Evolutionary conservation across 2,113 vertebrate species (phyloP).

Genomic region (Neofelis nebulosa): DNA sequence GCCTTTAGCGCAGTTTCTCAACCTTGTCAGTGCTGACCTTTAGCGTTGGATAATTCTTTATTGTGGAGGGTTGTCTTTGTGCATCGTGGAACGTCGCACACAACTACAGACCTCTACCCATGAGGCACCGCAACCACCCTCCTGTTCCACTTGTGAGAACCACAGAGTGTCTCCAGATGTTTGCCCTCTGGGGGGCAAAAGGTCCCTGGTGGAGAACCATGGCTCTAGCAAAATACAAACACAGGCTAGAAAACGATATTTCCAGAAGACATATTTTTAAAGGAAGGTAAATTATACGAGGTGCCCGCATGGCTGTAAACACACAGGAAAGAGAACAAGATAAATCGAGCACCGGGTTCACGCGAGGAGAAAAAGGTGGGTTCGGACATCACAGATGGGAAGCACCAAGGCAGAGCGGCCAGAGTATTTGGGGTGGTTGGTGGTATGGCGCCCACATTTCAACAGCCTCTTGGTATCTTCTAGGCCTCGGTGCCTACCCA

Average conservation of each 20-base stretch:
- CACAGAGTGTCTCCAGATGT: background rate
- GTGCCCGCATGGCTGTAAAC: background rate
- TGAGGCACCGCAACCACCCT: background rate
- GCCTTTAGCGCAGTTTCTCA: background rate
- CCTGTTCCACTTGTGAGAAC: background rate
- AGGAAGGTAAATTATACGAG: background rate
- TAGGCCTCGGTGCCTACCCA: background rate
- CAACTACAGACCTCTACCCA: background rate
- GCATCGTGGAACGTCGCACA: background rate
- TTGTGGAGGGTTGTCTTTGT: background rate
- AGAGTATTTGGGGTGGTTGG: accelerated
- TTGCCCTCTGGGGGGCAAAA: background rate
- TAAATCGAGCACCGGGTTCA: background rate
- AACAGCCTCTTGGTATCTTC: background rate
- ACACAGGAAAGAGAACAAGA: background rate
- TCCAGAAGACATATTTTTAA: background rate
- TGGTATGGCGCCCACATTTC: background rate
- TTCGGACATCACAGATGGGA: accelerated
- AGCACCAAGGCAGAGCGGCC: accelerated
- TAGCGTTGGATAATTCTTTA: background rate
- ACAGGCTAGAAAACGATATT: background rate
- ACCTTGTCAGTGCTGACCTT: background rate
- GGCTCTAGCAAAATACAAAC: background rate
- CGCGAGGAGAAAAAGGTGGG: background rate
- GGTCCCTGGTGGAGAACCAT: background rate